phyloP scores from a whole-genome alignment of 2,888 invertebrate species.

The Philonicus albiceps region DNA sequence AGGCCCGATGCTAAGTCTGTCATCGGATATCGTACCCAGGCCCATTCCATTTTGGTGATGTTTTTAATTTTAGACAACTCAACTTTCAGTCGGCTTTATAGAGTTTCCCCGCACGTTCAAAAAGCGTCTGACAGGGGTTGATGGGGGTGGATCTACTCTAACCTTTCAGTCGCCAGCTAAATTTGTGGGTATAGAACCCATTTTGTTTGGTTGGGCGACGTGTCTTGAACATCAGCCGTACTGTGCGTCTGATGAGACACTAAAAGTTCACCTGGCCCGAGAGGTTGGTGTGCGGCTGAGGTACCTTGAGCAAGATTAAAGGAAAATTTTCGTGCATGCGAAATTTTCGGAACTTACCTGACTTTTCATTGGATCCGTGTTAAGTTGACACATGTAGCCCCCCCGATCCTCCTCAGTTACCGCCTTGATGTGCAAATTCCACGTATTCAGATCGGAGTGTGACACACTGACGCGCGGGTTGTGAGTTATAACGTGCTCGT shows the following conservation, averaged over 20 bases:
- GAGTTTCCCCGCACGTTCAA: background rate
- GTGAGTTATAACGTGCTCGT: slow-evolving; percentile 91
- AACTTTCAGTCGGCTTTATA: slow-evolving; percentile 32
- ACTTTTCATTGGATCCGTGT: slow-evolving; percentile 94
- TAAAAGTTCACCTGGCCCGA: background rate
- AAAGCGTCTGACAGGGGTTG: background rate
- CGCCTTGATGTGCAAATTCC: slow-evolving; percentile 89
- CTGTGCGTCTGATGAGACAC: background rate
- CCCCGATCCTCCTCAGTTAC: slow-evolving; percentile 89
- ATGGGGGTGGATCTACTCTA: background rate
- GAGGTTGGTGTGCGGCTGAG: background rate
- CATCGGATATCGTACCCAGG: slow-evolving; percentile 16
- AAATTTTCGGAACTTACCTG: slow-evolving; percentile 70
- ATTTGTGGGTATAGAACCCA: background rate
- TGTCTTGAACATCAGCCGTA: slow-evolving; percentile 5
- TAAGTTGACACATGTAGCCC: slow-evolving; percentile 93
- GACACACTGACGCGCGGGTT: slow-evolving; percentile 86
- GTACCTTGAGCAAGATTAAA: slow-evolving; percentile 33
- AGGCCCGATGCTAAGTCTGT: slow-evolving; percentile 3
- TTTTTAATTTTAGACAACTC: slow-evolving; percentile 40
- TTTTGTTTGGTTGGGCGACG: background rate
- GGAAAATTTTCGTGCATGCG: slow-evolving; percentile 17
- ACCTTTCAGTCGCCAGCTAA: background rate
- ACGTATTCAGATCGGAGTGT: slow-evolving; percentile 84
- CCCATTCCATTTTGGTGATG: slow-evolving; percentile 15